Percentiles rank a stretch among this genome's conserved stretches.
phyloP scores from a whole-genome alignment of 2,888 invertebrate species.

The Yponomeuta evonymella region DNA sequence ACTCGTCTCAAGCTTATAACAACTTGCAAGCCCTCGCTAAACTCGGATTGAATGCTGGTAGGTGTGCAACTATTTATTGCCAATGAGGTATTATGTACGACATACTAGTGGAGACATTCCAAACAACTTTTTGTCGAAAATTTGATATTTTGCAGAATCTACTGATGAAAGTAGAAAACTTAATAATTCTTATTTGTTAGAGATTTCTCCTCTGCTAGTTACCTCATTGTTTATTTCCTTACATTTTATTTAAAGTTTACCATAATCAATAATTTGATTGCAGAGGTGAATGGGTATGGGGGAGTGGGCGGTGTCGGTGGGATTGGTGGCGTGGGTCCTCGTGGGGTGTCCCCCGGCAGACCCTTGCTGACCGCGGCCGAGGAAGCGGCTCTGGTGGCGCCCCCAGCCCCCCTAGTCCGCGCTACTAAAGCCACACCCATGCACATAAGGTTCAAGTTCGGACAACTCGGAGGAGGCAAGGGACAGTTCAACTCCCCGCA shows the following conservation, averaged over 20 bases:
- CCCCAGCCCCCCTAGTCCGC: conserved; percentile 74
- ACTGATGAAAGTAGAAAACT: too few relatives aligned
- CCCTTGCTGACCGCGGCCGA: conserved; percentile 62
- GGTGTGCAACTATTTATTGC: conserved; percentile 29
- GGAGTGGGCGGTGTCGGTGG: conserved; percentile 60
- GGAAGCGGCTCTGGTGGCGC: conserved; percentile 63
- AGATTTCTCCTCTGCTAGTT: too few relatives aligned
- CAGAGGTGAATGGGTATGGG: conserved; percentile 70
- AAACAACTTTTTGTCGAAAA: too few relatives aligned
- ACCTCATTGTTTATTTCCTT: too few relatives aligned
- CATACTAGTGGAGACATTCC: too few relatives aligned
- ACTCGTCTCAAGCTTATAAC: conserved; percentile 85
- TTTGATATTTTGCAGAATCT: too few relatives aligned
- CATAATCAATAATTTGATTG: background rate
- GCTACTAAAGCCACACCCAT: conserved; percentile 87
- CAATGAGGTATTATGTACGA: too few relatives aligned
- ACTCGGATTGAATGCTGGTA: conserved; percentile 84
- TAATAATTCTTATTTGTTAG: too few relatives aligned
- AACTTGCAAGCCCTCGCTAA: conserved; percentile 94
- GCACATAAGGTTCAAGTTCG: conserved; percentile 95
- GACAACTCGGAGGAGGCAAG: conserved; percentile 93
- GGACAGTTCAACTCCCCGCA: conserved; percentile 98
- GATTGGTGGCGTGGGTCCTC: conserved; percentile 66
- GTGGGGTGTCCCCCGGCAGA: conserved; percentile 70
- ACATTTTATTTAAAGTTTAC: too few relatives aligned